phyloP scores from a whole-genome alignment of 2,113 vertebrate genomes.

The Neodontobutis hainanensis region DNA sequence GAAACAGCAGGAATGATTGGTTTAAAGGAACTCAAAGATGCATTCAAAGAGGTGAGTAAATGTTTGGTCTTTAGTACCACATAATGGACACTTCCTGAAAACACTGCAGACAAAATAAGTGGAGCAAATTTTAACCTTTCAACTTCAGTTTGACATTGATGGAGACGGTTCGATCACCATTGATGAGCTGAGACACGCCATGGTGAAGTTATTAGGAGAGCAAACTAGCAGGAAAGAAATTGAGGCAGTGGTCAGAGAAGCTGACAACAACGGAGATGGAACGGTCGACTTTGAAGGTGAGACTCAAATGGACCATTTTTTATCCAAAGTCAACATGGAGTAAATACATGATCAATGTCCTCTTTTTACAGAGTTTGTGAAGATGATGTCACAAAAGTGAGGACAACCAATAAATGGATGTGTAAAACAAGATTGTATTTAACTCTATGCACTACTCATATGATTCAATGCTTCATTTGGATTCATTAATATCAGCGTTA shows the following conservation, averaged over 20 bases:
- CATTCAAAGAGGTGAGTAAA: conserved; percentile 84
- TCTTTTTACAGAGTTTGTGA: conserved; percentile 77
- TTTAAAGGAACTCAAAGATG: conserved; percentile 85
- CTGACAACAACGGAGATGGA: conserved; percentile 84
- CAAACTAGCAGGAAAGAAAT: conserved; percentile 78
- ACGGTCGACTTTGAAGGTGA: conserved; percentile 90
- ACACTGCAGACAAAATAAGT: neutral
- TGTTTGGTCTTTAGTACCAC: conserved; percentile 30
- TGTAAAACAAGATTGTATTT: conserved; percentile 13
- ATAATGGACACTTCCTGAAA: conserved; percentile 19
- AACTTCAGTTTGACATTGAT: conserved; percentile 83
- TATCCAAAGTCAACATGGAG: neutral
- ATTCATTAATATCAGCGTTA: too few species aligned
- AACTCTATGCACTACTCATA: neutral
- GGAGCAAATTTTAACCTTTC: neutral
- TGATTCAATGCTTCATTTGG: too few species aligned
- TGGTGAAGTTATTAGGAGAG: conserved; percentile 83
- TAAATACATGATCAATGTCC: conserved; percentile 2
- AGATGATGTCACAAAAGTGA: conserved; percentile 78
- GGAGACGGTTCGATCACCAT: conserved; percentile 85
- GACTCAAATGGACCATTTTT: conserved; percentile 3
- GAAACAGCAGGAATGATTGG: conserved; percentile 90
- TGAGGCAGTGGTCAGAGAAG: conserved; percentile 81
- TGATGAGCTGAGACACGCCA: conserved; percentile 81
- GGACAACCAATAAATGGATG: neutral